Base-by-base conservation (phyloP, 2,888 invertebrate species). In the Parnassius mnemosyne region DNA sequence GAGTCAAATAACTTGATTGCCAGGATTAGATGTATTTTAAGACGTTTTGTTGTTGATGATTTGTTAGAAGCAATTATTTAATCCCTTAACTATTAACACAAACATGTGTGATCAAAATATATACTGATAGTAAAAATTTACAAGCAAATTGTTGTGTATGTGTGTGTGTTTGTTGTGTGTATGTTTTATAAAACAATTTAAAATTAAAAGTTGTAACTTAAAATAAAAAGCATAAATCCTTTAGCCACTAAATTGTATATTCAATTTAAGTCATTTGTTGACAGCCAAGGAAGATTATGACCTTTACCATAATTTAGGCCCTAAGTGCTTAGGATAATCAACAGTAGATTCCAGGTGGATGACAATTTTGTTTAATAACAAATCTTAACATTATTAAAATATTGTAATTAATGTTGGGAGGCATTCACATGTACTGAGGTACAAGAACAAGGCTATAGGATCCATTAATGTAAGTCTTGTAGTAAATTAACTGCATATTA, bases 201-300 rank as follows among this genome's bases (percentile, higher is more conserved):
- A 53, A 53, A 57, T 20, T 53, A 54, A 49, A 44, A 13, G 52
- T 46, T 51, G 13, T 13, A 49, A 63, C 41, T 47, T 55, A 60
- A 63, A 63, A 63, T 60, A 59, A 63, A 60, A 63, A 56, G 59
- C 59, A 49, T 60, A 41, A 56, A 52, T 59, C 51, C 63, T 56
- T 59, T 56, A 60, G 63, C 59, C 56, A 60, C 55, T 60, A 52
- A 59, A 60, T 43, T 58, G 59, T 63, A 55, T 63, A 46, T 59
- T 55, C 43, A 54, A 58, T 44, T 55, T 46, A 55, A 54, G 53
- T 57, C 44, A 50, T 57, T 13, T 50, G 49, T 52, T 25, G 47
- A 63, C 51, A 60, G 56, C 59, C 52, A n/a, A 52, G 46, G 42
- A 54, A 44, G 50, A 51, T 55, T 54, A 50, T 44, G 42, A 58